These are phyloP conservation scores for Pipistrellus kuhlii DNA, from an alignment of 2,797 vertebrate genomes.

Conservation along the genomic window DNA sequence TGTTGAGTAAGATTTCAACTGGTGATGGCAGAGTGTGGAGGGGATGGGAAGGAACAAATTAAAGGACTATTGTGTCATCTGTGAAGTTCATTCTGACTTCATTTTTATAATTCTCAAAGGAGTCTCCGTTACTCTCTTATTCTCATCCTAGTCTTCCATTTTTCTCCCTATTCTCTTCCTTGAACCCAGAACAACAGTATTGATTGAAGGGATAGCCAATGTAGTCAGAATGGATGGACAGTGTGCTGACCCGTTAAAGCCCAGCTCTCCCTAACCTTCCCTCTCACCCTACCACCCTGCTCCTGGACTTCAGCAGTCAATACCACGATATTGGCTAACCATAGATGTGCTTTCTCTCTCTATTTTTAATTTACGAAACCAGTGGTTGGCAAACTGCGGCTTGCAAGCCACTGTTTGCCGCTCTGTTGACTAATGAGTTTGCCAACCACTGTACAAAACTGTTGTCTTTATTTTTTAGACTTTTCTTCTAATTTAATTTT, in stretches of 20 bases:
- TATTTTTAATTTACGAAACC: conserved; percentile 15
- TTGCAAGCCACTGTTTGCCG: too few relatives aligned
- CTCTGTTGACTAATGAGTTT: too few relatives aligned
- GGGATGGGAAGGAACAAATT: not conserved
- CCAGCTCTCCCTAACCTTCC: not conserved
- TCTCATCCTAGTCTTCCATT: conserved; percentile 39
- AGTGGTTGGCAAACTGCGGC: too few relatives aligned
- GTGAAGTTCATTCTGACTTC: conserved; percentile 51
- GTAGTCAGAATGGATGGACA: conserved; percentile 23
- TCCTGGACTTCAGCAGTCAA: conserved; percentile 1
- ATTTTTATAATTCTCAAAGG: conserved; percentile 18
- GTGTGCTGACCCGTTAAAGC: not conserved
- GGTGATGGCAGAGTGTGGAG: not conserved
- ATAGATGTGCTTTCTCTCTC: not conserved
- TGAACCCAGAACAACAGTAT: conserved; percentile 38
- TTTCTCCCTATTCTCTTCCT: conserved; percentile 35
- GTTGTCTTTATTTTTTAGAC: conserved; percentile 17
- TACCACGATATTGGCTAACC: conserved; percentile 22
- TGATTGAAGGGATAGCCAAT: conserved; percentile 8
- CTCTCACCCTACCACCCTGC: not conserved
- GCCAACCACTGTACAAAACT: not conserved
- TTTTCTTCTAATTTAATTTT: conserved; percentile 47
- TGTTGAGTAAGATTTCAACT: not conserved
- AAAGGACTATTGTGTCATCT: conserved; percentile 42
- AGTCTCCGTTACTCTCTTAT: conserved; percentile 29